Evolutionary conservation across 2,113 vertebrate genomes (phyloP).

Genomic region (Corythoichthys haematopterus): DNA sequence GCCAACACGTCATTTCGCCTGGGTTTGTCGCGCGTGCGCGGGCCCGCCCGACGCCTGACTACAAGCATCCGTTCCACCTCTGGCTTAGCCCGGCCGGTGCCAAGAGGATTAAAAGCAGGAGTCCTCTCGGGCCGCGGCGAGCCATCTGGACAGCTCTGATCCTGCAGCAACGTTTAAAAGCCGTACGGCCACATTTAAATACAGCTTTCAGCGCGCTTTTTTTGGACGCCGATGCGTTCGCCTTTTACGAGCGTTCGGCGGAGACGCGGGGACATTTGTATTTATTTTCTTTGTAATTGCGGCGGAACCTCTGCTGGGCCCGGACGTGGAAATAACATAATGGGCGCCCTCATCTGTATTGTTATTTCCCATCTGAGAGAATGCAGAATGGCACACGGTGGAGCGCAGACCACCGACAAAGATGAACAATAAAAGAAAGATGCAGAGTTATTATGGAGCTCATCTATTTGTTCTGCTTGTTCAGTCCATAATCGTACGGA

Average conservation of each 20-base stretch:
- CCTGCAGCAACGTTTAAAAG: slow-evolving; percentile 52
- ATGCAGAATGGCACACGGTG: background rate
- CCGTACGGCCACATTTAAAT: slow-evolving; percentile 45
- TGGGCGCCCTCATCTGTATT: background rate
- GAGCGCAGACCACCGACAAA: background rate
- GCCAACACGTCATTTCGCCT: background rate
- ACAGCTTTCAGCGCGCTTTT: slow-evolving; percentile 22
- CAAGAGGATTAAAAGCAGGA: slow-evolving; percentile 70
- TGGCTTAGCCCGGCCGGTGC: slow-evolving; percentile 52
- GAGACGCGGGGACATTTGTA: background rate
- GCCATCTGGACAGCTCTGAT: slow-evolving; percentile 72
- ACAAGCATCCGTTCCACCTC: slow-evolving; percentile 64
- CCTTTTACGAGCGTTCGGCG: background rate
- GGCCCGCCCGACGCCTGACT: slow-evolving; percentile 59
- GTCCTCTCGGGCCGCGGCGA: slow-evolving; percentile 55
- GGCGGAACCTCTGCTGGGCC: background rate
- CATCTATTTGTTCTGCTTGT: background rate
- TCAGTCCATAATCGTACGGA: background rate
- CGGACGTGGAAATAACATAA: background rate
- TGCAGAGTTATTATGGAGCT: background rate
- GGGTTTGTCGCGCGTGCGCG: background rate
- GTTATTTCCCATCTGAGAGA: slow-evolving; percentile 5
- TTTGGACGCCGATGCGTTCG: background rate
- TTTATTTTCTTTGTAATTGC: slow-evolving; percentile 8
- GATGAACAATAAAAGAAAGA: background rate